Evolutionary conservation across 2,113 vertebrate species (phyloP).

Genomic region (Rhea pennata): DNA sequence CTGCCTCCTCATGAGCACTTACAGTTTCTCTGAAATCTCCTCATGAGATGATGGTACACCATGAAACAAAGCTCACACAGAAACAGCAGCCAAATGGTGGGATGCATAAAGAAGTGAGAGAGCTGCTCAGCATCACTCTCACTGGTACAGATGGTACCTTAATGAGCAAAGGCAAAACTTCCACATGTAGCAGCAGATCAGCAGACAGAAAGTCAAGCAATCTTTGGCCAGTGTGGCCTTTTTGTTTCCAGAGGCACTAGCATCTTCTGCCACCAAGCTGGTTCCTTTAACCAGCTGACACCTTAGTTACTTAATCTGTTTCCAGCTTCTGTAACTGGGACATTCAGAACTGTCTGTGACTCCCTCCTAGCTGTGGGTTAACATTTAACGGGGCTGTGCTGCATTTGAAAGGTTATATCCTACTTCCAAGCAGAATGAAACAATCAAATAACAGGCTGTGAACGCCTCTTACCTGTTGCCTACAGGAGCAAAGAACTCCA

Average conservation of each 20-base stretch:
- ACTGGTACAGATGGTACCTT: neutral
- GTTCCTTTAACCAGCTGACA: neutral
- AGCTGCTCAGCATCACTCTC: neutral
- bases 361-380: neutral
- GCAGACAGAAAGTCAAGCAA: neutral
- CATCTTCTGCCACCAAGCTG: neutral
- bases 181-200: neutral
- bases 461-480: neutral
- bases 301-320: neutral
- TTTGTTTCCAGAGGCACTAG: neutral
- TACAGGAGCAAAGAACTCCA: neutral
- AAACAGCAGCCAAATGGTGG: neutral
- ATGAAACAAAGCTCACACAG: neutral
- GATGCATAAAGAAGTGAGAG: neutral
- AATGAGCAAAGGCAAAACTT: neutral
- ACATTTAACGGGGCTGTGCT: rapidly evolving
- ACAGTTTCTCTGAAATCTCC: neutral
- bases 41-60: neutral
- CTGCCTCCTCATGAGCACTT: neutral
- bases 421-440: neutral
- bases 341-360: rapidly evolving
- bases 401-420: neutral
- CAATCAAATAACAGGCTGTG: neutral
- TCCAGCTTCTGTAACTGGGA: neutral
- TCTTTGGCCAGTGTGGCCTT: neutral